Conservation (phyloP, 2,888 invertebrate species). For the Hedychridium roseum region DNA sequence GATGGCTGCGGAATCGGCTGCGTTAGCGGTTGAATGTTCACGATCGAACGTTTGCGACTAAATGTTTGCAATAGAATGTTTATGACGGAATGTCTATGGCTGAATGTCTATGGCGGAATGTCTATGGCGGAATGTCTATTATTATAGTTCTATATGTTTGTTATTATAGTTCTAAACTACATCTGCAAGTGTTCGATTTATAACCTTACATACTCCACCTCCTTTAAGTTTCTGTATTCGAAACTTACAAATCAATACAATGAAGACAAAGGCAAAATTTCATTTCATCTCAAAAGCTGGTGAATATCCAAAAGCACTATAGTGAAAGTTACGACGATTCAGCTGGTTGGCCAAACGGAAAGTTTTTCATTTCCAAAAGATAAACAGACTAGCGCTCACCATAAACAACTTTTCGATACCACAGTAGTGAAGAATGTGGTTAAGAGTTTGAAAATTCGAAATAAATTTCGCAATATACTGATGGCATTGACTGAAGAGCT, state of each 20-base stretch:
- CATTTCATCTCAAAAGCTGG: conserved; percentile 9
- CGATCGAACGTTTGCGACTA: too few species aligned
- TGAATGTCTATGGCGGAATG: too few species aligned
- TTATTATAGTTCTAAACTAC: not conserved
- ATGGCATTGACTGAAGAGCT: not conserved
- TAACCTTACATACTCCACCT: not conserved
- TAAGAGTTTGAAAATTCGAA: conserved; percentile 4
- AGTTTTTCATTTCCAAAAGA: conserved; percentile 23
- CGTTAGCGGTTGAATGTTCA: too few species aligned
- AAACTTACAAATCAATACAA: conserved; percentile 5
- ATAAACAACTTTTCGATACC: conserved; percentile 12
- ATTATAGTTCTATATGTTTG: not conserved
- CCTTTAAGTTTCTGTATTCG: not conserved
- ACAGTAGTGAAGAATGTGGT: conserved; percentile 19
- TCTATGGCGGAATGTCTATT: too few species aligned
- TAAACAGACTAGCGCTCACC: conserved; percentile 12
- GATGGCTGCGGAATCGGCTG: too few species aligned
- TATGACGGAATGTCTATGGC: too few species aligned
- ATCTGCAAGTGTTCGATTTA: not conserved
- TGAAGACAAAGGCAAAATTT: not conserved
- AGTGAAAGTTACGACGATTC: conserved; percentile 22
- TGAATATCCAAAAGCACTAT: conserved; percentile 14
- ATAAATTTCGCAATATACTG: conserved; percentile 9
- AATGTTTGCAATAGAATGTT: too few species aligned
- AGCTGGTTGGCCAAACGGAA: conserved; percentile 25